Evolutionary conservation across 2,113 vertebrate species (phyloP).

Genomic region (Aspiorhynchus laticeps): DNA sequence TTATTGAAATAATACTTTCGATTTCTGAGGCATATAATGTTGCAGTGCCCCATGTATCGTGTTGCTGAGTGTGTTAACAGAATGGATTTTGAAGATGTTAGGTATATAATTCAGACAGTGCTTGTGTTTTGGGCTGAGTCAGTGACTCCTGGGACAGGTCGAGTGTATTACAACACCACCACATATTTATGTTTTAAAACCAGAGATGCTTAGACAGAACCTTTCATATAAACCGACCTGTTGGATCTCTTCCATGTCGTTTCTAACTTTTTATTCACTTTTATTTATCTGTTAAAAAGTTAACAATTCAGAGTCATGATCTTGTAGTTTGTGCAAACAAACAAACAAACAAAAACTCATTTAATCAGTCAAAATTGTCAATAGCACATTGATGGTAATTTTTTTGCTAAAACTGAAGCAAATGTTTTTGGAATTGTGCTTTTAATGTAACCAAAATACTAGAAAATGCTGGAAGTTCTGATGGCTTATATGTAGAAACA

Average conservation of each 20-base stretch:
- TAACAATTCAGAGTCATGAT: background rate
- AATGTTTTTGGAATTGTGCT: background rate
- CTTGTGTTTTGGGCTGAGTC: constrained; percentile 13
- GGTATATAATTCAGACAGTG: background rate
- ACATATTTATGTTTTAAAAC: background rate
- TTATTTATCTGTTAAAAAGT: background rate
- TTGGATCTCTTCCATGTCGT: background rate
- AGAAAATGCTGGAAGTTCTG: background rate
- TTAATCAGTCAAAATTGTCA: too few relatives aligned
- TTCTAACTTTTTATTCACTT: background rate
- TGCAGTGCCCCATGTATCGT: background rate
- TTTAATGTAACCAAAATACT: background rate
- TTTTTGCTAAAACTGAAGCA: background rate
- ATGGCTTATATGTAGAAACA: background rate
- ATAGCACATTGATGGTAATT: background rate
- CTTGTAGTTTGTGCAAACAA: background rate
- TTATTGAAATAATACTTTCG: background rate
- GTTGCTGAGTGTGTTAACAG: background rate
- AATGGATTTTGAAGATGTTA: background rate
- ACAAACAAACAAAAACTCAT: background rate
- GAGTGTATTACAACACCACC: background rate
- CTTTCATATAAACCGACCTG: background rate
- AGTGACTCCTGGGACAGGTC: constrained; percentile 2
- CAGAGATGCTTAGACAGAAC: background rate
- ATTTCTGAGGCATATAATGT: background rate